Conservation (phyloP, 2,888 invertebrate species). For the Meloe dianella region DNA sequence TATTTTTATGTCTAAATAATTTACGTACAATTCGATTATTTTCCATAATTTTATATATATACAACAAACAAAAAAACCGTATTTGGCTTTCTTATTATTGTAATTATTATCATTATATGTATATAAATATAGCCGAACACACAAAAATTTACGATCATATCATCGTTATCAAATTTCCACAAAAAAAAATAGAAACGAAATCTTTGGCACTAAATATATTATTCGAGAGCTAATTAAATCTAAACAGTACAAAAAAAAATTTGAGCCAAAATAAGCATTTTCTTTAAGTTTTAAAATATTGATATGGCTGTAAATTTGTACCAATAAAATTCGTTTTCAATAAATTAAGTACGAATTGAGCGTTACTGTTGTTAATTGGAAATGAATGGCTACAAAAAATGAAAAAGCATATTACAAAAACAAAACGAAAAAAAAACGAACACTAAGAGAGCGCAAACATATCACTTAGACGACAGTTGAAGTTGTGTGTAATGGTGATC, state of each 20-base stretch:
- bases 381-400: too few species aligned
- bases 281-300: background rate
- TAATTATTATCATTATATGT: background rate
- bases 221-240: conserved; percentile 1
- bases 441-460: background rate
- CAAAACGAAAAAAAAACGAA: background rate
- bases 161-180: background rate
- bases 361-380: background rate
- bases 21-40: conserved; percentile 13
- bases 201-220: conserved; percentile 22
- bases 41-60: background rate
- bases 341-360: conserved; percentile 5
- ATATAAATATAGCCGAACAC: conserved; percentile 12
- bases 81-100: background rate
- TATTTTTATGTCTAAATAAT: conserved; percentile 9
- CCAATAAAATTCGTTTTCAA: background rate
- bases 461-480: conserved; percentile 46
- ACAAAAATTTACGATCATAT: conserved; percentile 11
- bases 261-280: background rate
- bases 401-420: background rate
- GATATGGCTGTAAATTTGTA: conserved; percentile 1
- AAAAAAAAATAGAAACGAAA: background rate
- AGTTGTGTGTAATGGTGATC: conserved; percentile 54
- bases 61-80: background rate
- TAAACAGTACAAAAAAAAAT: background rate